Percentiles rank a stretch among this genome's conserved stretches.
phyloP scores from a whole-genome alignment of 2,888 invertebrate species.

The Rambutsinella grinnellia region DNA sequence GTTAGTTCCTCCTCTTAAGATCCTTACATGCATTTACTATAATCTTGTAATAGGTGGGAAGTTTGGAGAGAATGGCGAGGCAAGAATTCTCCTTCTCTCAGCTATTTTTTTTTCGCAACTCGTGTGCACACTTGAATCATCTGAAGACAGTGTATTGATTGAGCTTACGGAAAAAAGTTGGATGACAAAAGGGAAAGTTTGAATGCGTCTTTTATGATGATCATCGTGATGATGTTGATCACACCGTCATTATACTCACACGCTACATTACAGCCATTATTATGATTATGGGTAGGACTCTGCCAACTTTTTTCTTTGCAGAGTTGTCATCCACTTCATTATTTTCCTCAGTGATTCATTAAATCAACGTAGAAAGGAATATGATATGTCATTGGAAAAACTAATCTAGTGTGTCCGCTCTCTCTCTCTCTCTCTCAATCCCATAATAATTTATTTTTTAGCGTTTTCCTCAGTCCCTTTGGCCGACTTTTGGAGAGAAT shows the following conservation, averaged over 20 bases:
- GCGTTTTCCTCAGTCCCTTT: neutral
- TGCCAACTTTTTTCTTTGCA: neutral
- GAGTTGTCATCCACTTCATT: neutral
- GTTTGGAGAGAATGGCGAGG: neutral
- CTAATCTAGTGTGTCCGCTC: neutral
- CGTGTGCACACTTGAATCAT: neutral
- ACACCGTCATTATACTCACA: conserved; percentile 34
- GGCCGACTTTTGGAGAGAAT: neutral
- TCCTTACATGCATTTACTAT: conserved; percentile 1
- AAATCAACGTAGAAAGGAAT: neutral
- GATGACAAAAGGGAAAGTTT: neutral
- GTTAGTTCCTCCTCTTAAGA: neutral
- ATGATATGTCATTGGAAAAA: neutral
- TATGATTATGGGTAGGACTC: conserved; percentile 13
- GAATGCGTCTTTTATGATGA: conserved; percentile 18
- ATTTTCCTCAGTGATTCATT: conserved; percentile 20
- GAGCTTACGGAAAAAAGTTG: conserved; percentile 4
- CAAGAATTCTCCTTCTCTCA: neutral
- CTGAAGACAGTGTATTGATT: conserved; percentile 15
- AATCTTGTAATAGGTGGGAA: neutral
- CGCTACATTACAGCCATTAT: conserved; percentile 37
- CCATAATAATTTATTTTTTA: neutral
- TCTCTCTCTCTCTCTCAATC: neutral
- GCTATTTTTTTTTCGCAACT: neutral
- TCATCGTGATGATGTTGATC: conserved; percentile 29